A percentile compares a stretch with the other conserved stretches of the same genome.
Evolutionary conservation across 2,113 vertebrate genomes (phyloP).

Genomic region (Gasterosteus nipponicus): DNA sequence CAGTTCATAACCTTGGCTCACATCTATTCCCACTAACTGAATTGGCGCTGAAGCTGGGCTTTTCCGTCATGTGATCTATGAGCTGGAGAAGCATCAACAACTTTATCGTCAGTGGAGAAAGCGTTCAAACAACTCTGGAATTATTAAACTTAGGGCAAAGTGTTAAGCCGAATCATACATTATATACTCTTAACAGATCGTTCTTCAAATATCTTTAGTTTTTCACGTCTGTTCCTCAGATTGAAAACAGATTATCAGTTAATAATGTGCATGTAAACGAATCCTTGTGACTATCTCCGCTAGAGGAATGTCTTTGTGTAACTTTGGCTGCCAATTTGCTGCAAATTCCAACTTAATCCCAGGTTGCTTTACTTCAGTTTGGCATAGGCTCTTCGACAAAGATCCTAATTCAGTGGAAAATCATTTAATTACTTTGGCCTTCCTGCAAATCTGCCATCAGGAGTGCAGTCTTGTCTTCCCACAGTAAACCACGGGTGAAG

Average conservation of each 20-base stretch:
- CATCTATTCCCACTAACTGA: conserved; percentile 69
- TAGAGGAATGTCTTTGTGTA: conserved; percentile 28
- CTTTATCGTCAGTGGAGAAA: conserved; percentile 1
- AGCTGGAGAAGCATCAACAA: conserved; percentile 15
- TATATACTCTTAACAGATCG: not conserved
- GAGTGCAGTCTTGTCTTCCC: conserved; percentile 43
- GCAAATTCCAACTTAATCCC: conserved; percentile 46
- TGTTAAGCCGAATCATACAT: not conserved
- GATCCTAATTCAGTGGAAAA: conserved; percentile 70
- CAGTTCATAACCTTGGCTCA: conserved; percentile 68
- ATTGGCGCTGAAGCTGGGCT: conserved; percentile 45
- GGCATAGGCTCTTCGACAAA: conserved; percentile 45
- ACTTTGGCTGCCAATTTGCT: conserved; percentile 4
- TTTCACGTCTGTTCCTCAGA: conserved; percentile 14
- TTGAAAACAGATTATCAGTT: conserved; percentile 12
- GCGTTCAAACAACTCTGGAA: conserved; percentile 1
- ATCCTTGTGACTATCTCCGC: conserved; percentile 17
- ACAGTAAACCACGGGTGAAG: conserved; percentile 43
- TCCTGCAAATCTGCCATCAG: conserved; percentile 54
- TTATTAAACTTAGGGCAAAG: not conserved
- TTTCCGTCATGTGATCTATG: conserved; percentile 54
- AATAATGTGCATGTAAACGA: conserved; percentile 21
- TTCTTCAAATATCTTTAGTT: conserved; percentile 3
- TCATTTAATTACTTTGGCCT: conserved; percentile 68
- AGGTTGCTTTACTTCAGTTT: conserved; percentile 46